Conservation (phyloP, 2,113 vertebrate species). For the Calypte anna region DNA sequence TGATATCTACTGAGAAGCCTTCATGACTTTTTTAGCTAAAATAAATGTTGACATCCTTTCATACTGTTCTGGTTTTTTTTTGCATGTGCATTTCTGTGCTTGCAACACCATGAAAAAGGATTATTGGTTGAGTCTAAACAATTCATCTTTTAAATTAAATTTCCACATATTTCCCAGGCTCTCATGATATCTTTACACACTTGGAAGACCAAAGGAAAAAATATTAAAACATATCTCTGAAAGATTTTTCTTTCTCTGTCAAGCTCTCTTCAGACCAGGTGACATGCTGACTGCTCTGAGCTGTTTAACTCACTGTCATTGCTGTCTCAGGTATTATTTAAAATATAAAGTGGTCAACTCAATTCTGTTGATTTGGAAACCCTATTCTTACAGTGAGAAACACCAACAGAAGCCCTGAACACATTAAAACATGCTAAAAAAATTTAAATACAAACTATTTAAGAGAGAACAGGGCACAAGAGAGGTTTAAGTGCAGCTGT, state of each 20-base stretch:
- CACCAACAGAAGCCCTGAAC: neutral
- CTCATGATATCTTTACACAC: neutral
- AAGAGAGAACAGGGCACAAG: neutral
- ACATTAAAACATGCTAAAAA: neutral
- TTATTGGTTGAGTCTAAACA: neutral
- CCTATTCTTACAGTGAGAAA: neutral
- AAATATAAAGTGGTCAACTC: neutral
- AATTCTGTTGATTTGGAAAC: neutral
- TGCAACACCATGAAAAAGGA: neutral
- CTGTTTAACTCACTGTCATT: neutral
- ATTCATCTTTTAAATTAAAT: neutral
- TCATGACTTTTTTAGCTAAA: slow-evolving; percentile 9
- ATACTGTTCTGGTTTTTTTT: neutral
- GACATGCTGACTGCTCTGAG: neutral
- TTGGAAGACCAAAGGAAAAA: neutral
- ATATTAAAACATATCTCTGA: neutral
- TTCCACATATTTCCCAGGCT: neutral
- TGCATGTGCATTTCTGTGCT: neutral
- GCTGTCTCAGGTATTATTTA: neutral
- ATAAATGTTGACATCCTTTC: neutral
- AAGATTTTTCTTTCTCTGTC: neutral
- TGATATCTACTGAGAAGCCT: neutral
- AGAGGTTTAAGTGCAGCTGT: neutral
- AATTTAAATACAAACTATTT: neutral
- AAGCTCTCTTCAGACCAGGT: neutral